Evolutionary conservation across 2,797 vertebrate species (phyloP).

Genomic region (Lerista edwardsae): DNA sequence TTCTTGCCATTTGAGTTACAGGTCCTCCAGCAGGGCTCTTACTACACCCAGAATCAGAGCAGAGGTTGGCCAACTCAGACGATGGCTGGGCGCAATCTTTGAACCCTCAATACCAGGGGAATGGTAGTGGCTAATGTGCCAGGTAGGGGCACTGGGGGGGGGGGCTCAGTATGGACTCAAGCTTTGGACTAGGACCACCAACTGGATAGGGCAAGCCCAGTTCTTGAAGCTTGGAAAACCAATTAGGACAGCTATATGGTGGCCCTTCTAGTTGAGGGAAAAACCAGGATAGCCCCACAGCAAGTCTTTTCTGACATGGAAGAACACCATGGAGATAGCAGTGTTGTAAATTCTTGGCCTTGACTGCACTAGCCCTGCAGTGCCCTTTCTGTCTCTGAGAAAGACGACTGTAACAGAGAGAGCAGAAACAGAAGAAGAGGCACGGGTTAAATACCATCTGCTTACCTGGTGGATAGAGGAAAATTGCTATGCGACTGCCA

Average conservation of each 20-base stretch:
- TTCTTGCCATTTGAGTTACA: slow-evolving; percentile 43
- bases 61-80: too few species aligned
- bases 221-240: background rate
- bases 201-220: background rate
- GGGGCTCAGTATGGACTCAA: too few species aligned
- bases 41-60: background rate
- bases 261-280: background rate
- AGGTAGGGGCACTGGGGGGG: too few species aligned
- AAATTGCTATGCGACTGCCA: background rate
- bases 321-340: background rate
- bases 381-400: background rate
- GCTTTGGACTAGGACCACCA: too few species aligned
- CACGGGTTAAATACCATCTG: background rate
- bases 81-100: too few species aligned
- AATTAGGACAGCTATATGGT: background rate
- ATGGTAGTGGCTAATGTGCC: too few species aligned
- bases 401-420: background rate
- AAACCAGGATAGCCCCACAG: background rate
- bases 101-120: too few species aligned
- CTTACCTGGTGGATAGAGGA: background rate
- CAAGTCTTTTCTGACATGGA: background rate
- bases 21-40: background rate
- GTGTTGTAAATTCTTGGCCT: background rate
- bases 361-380: background rate
- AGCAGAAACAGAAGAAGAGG: background rate